A percentile compares a stretch with the other conserved stretches of the same genome.
Conservation (phyloP, 1,140 invertebrate genomes). For the Coenobita brevimanus region DNA sequence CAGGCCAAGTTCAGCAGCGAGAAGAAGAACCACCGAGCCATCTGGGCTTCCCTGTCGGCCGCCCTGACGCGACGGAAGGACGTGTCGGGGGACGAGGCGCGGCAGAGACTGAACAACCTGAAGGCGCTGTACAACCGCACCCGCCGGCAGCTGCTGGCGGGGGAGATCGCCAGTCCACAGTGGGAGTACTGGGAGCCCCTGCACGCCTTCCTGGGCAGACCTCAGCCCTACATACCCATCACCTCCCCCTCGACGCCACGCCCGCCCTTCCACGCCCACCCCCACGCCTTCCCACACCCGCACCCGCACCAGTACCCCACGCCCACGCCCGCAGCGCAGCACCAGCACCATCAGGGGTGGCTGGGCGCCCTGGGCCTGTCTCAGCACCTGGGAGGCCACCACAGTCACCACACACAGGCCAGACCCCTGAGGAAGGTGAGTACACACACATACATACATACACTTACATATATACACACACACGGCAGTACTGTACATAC, state of each 20-base stretch:
- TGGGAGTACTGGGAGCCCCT: constrained; percentile 69
- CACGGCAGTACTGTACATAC: too few relatives aligned
- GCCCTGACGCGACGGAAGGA: constrained; percentile 66
- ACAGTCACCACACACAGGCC: neutral
- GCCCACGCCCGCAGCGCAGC: neutral
- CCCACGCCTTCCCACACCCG: constrained; percentile 30
- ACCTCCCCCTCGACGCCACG: constrained; percentile 27
- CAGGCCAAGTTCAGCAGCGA: constrained; percentile 69
- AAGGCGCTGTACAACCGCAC: constrained; percentile 69
- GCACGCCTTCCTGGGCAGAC: constrained; percentile 64
- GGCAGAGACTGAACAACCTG: constrained; percentile 68
- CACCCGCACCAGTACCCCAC: constrained; percentile 34
- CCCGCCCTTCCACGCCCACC: constrained; percentile 20
- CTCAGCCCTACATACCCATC: constrained; percentile 63
- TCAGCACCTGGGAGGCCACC: constrained; percentile 28
- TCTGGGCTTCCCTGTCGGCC: constrained; percentile 64
- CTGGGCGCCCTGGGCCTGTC: constrained; percentile 46
- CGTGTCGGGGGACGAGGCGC: constrained; percentile 68
- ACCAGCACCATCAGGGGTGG: constrained; percentile 47
- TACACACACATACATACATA: neutral
- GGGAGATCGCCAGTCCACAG: constrained; percentile 67
- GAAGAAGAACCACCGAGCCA: constrained; percentile 69
- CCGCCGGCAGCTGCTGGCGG: constrained; percentile 66
- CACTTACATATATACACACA: too few relatives aligned
- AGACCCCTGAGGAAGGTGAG: constrained; percentile 17